Evolutionary conservation across 2,113 vertebrate genomes (phyloP), one percentile per base, ranked within the genome.

Genomic region (Mirza zaza): DNA sequence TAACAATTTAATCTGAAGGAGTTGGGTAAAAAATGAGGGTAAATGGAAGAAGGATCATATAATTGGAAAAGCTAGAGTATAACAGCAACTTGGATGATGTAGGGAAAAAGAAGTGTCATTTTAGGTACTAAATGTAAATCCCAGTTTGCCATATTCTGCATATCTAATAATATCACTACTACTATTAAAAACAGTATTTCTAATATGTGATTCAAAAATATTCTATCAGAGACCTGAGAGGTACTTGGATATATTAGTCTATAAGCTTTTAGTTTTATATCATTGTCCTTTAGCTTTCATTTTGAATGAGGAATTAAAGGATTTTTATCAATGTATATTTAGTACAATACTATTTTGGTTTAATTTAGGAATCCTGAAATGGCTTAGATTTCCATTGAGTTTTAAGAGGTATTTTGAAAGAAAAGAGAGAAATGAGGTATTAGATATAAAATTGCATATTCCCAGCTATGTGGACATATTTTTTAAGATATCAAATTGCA

Each of bases 351-450:
- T 80, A 25, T 85, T 92, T 97, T 95, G 68, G 20, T 83, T 90
- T 94, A 45, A 95, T 86, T 89, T 94, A 96, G 83, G 42, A 83
- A 95, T 97, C 81, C 18, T 83, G 34, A 93, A 97, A 80, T 90
- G n/a, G 17, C n/a, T 94, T 61, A 55, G 21, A 29, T 88, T 80
- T 90, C 48, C 45, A 12, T 48, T 91, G 59, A 65, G 21, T 92
- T 59, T 95, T 94, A 45, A 92, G 75, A 23, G 81, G 3, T 39
- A 36, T 83, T 90, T 95, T 85, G 57, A 95, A 93, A 95, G 36
- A 88, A 87, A 71, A 87, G 48, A 39, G 10, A 87, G 34, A 65
- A 92, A 34, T 92, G 50, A 75, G 20, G 10, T 36, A 39, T 91
- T 79, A 71, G 42, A 45, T 89, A 57, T 8, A 55, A 88, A 94